phyloP scores from a whole-genome alignment of 2,113 vertebrate species.

The Raja brachyura region DNA sequence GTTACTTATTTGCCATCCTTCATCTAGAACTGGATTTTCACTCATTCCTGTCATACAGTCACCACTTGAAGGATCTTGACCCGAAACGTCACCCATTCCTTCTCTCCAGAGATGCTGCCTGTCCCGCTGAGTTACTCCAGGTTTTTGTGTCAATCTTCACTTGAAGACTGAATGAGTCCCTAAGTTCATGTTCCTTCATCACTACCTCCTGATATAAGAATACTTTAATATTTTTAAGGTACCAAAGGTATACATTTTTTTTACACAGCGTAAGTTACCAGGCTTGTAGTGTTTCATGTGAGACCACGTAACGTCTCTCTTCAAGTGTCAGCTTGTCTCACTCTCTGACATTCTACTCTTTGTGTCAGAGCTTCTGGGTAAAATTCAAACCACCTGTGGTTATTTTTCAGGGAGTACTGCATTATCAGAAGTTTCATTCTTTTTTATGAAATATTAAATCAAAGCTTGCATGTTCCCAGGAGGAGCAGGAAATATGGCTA shows the following conservation, averaged over 20 bases:
- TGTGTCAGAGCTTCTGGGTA: not conserved
- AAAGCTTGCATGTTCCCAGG: no score
- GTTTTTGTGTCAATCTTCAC: not conserved
- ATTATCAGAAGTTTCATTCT: not conserved
- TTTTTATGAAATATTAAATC: not conserved
- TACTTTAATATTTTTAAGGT: not conserved
- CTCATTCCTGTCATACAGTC: not conserved
- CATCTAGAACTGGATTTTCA: not conserved
- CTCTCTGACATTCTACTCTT: not conserved
- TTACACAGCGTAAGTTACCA: not conserved
- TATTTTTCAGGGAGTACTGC: not conserved
- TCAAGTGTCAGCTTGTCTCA: not conserved
- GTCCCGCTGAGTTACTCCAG: no score
- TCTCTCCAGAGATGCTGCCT: no score
- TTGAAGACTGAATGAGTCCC: not conserved
- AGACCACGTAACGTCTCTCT: not conserved
- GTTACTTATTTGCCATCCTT: not conserved
- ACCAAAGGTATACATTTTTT: not conserved
- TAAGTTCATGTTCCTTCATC: not conserved
- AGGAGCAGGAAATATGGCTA: no score
- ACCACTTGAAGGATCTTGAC: not conserved
- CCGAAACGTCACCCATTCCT: no score
- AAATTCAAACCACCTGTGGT: not conserved
- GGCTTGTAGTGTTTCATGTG: not conserved
- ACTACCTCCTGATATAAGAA: not conserved